A percentile compares a stretch with the other conserved stretches of the same genome.
Evolutionary conservation across 2,888 invertebrate species (phyloP).

Genomic region (Therioaphis trifolii): DNA sequence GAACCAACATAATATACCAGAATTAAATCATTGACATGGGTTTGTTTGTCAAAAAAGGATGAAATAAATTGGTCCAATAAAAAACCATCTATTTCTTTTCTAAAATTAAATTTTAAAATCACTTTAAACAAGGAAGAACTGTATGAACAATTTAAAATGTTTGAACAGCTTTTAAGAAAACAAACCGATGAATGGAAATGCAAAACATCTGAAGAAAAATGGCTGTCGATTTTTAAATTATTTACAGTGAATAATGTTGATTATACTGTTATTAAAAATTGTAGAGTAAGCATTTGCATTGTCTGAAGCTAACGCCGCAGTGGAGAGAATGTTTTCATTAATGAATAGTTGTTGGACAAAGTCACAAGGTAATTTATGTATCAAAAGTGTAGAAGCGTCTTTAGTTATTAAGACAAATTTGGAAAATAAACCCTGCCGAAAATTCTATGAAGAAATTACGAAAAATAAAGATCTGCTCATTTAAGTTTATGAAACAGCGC

Average conservation of each 20-base stretch:
- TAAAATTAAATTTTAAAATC: neutral
- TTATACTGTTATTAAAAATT: neutral
- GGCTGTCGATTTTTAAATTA: neutral
- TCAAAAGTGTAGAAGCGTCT: too few species aligned
- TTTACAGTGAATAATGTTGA: neutral
- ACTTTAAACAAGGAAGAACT: neutral
- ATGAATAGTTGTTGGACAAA: too few species aligned
- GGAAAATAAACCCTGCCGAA: too few species aligned
- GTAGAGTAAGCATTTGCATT: neutral
- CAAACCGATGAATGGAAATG: neutral
- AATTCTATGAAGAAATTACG: too few species aligned
- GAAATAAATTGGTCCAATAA: neutral
- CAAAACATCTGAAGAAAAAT: neutral
- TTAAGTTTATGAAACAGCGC: too few species aligned
- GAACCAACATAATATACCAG: too few species aligned
- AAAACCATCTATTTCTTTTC: neutral
- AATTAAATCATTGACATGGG: too few species aligned
- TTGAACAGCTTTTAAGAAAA: neutral
- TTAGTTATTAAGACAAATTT: too few species aligned
- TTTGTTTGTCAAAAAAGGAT: too few species aligned
- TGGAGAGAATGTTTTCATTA: too few species aligned
- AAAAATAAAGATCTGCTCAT: too few species aligned
- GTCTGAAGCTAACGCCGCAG: neutral
- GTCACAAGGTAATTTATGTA: too few species aligned
- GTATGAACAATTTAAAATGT: neutral